These are phyloP conservation scores for Apostichopus californicus DNA, from an alignment of 35 echinoderm and acorn worm genomes.

Conservation along the genomic window DNA sequence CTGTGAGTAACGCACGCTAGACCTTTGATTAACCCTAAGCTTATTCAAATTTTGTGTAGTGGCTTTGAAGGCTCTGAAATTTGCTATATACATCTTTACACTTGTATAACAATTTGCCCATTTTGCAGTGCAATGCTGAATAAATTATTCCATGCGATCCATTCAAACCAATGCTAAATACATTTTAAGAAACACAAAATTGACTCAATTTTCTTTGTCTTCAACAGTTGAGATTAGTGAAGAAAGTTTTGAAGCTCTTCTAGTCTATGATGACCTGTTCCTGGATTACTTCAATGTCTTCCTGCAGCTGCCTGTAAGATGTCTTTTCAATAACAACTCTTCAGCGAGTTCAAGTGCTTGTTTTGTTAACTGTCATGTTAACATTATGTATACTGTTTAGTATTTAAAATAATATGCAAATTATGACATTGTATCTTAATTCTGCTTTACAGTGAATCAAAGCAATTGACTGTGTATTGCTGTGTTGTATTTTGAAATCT, in stretches of 20 bases:
- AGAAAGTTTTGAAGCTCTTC: conserved; percentile 96
- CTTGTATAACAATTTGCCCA: no score
- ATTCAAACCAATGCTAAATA: no score
- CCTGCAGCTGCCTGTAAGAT: conserved; percentile 92
- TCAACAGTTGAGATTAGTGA: conserved; percentile 77
- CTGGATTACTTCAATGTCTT: conserved; percentile 99
- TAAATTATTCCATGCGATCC: no score
- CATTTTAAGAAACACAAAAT: neutral
- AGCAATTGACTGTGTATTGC: no score
- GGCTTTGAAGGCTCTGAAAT: no score
- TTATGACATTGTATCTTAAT: neutral
- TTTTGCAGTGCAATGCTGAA: no score
- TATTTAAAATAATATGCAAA: neutral
- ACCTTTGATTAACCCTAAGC: no score
- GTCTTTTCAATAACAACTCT: neutral
- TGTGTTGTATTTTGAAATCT: no score
- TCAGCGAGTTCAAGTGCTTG: no score
- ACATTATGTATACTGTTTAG: neutral
- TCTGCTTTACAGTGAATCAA: neutral
- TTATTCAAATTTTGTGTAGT: no score
- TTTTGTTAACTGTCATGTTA: neutral
- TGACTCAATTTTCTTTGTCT: neutral
- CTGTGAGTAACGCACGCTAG: no score
- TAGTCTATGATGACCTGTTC: conserved; percentile 97
- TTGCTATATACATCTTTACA: no score